Base-by-base conservation (phyloP, 2,888 invertebrate genomes). In the Cataglyphis rosenhaueri region DNA sequence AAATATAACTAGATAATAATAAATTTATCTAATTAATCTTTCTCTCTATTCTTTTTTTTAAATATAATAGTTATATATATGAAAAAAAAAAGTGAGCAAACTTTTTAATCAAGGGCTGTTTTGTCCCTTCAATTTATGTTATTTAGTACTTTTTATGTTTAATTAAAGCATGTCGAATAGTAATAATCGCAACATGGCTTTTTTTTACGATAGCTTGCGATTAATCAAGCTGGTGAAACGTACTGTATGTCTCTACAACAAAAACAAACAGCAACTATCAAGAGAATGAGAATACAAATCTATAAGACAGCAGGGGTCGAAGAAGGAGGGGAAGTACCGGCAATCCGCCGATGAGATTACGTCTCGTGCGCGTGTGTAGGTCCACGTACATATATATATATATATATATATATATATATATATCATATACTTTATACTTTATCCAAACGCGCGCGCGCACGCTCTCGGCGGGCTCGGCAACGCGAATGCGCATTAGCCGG, bases 401-500 rank as follows among this genome's bases (percentile, higher is more conserved):
- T 21, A 21, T 21, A 21, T 18, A 6, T 25, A 25, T 25, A 25
- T 25, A 25, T 25, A 25, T 25, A 25, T 25, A 25, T 25, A 25
- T 25, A 1, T 25, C 6, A 52, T n/a, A 8, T n/a, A 52, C 6
- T n/a, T 48, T 18, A 41, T 41, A 48, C 44, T 18, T 52, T 52
- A n/a, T 8, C 52, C 18, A 21, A 25, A 29, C 12, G 15, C 64
- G 1, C 32, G 3, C n/a, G 1, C 25, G 6, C 41, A 21, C 52
- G 55, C 29, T 38, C n/a, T 8, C 57, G 21, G 41, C 70, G 88
- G 87, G 86, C 81, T 85, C 79, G 70, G 76, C 65, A 84, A 41
- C 81, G 88, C 87, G 87, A 90, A 75, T 88, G 91, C 89, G 91
- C 89, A 84, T 83, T 89, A 86, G 90, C 84, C 84, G 75, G 81